These are phyloP conservation scores for Ichneumoninae sp. DNA, from an alignment of 2,888 invertebrate genomes.

Conservation along the genomic window DNA sequence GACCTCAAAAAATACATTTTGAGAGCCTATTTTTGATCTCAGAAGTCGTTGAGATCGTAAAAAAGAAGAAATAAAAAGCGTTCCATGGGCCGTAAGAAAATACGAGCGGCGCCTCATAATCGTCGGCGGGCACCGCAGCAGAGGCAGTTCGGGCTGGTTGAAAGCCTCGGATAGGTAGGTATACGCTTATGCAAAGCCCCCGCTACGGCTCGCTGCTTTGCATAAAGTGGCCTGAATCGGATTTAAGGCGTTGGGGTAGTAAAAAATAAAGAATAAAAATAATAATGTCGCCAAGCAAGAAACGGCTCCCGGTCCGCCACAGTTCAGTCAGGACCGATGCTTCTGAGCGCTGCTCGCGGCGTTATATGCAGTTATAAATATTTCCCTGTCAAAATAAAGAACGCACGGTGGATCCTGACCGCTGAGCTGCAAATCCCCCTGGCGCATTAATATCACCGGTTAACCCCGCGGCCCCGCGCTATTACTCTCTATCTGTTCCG, in stretches of 20 bases:
- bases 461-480: conserved; percentile 34
- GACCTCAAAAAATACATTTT: background rate
- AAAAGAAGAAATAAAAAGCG: background rate
- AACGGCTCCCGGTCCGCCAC: conserved; percentile 28
- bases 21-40: background rate
- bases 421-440: conserved; percentile 67
- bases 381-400: conserved; percentile 77
- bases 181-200: conserved; percentile 72
- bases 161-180: conserved; percentile 64
- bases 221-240: conserved; percentile 79
- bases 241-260: conserved; percentile 71
- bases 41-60: conserved; percentile 3
- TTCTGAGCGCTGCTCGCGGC: background rate
- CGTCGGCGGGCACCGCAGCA: conserved; percentile 7
- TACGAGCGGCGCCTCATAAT: conserved; percentile 13
- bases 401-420: conserved; percentile 58
- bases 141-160: conserved; percentile 54
- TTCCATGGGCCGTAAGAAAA: conserved; percentile 8
- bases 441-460: conserved; percentile 71
- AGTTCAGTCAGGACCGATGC: conserved; percentile 22
- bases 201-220: conserved; percentile 69
- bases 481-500: conserved; percentile 37
- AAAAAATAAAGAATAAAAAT: conserved; percentile 35
- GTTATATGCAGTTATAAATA: conserved; percentile 72
- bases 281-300: conserved; percentile 36